These are phyloP conservation scores for Tanypteryx hageni DNA, from an alignment of 2,888 invertebrate genomes.

Conservation along the genomic window DNA sequence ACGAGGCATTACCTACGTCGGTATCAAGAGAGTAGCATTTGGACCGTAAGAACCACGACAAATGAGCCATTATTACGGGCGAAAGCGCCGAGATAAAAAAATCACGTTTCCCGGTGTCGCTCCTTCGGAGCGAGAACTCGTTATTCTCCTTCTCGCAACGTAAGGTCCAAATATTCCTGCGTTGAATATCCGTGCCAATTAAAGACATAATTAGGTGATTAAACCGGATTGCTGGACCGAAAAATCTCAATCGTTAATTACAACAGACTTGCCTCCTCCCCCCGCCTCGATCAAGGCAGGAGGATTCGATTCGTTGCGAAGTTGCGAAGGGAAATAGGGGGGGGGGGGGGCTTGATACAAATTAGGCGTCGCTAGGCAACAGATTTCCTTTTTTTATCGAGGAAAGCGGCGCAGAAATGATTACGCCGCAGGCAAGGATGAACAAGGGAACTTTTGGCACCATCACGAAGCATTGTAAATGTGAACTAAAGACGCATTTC, in stretches of 20 bases:
- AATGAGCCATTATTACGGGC: too few relatives aligned
- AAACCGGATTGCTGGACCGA: conserved; percentile 31
- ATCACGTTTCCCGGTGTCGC: background rate
- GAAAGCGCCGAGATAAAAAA: background rate
- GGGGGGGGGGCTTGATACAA: background rate
- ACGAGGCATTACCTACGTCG: too few relatives aligned
- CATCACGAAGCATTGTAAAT: too few relatives aligned
- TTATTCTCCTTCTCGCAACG: background rate
- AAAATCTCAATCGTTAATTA: conserved; percentile 24
- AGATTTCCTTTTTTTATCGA: background rate
- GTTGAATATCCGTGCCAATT: background rate
- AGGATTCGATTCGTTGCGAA: conserved; percentile 30
- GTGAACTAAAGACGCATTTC: too few relatives aligned
- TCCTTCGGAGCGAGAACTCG: too few relatives aligned
- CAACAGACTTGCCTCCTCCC: background rate
- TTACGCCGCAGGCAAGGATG: background rate
- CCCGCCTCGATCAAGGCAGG: conserved; percentile 17
- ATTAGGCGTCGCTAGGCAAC: conserved; percentile 1
- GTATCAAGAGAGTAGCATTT: too few relatives aligned
- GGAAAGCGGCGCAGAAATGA: background rate
- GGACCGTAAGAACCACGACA: background rate
- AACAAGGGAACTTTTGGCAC: background rate
- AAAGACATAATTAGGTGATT: background rate
- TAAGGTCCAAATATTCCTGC: background rate
- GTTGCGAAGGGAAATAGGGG: too few relatives aligned